These are phyloP conservation scores for Fissipunctia ypsillon DNA, from an alignment of 2,888 invertebrate genomes.

Conservation along the genomic window DNA sequence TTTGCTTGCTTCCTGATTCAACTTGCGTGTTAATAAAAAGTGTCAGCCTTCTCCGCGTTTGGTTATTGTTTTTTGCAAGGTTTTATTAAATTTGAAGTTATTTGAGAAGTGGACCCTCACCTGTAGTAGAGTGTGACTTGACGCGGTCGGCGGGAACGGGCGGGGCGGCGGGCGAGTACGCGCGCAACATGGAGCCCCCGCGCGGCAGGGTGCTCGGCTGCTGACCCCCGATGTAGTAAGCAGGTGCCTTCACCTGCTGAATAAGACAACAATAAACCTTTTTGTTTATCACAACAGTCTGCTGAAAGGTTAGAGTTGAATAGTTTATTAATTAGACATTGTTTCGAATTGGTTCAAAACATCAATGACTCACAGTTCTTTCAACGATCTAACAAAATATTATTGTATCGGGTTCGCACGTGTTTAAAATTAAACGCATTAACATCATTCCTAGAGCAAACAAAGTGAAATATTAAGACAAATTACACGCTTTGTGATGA, in stretches of 20 bases:
- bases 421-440: conserved; percentile 7
- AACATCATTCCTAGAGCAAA: neutral
- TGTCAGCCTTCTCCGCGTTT: conserved; percentile 23
- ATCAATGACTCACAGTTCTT: conserved; percentile 20
- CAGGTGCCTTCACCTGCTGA: conserved; percentile 89
- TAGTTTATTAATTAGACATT: conserved; percentile 13
- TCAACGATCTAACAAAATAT: conserved; percentile 8
- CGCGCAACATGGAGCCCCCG: conserved; percentile 91
- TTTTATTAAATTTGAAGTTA: conserved; percentile 40
- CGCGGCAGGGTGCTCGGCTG: conserved; percentile 92
- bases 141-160: conserved; percentile 91
- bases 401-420: neutral
- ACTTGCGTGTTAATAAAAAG: conserved; percentile 44
- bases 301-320: conserved; percentile 9
- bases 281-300: conserved; percentile 20
- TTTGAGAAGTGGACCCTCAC: conserved; percentile 61
- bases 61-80: conserved; percentile 25
- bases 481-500: neutral
- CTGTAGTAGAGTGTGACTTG: conserved; percentile 86
- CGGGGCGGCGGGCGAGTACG: conserved; percentile 92
- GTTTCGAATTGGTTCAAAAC: conserved; percentile 19
- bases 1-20: conserved; percentile 50
- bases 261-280: conserved; percentile 13
- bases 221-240: conserved; percentile 93
- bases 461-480: neutral